Percentiles rank a stretch among this genome's conserved stretches.
Conservation (phyloP, 2,113 vertebrate species). For the Pluvialis apricaria region DNA sequence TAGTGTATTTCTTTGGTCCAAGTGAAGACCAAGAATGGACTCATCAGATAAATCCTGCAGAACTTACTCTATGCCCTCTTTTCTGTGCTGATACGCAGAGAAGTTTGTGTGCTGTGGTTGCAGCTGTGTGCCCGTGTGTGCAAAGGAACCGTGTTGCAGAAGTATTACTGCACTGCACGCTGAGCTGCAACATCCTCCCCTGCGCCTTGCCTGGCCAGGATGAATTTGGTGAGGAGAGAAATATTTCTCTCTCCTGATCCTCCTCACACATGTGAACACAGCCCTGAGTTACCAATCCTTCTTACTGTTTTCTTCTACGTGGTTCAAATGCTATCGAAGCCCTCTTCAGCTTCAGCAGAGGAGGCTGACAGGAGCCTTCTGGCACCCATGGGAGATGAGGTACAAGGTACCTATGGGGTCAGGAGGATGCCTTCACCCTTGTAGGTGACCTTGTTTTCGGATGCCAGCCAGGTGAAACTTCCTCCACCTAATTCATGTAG, state of each 20-base stretch:
- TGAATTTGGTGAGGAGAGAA: not conserved
- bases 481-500: not conserved
- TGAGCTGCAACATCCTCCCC: not conserved
- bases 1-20: not conserved
- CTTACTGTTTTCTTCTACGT: not conserved
- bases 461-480: not conserved
- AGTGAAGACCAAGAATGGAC: not conserved
- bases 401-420: too few relatives aligned
- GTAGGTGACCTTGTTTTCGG: not conserved
- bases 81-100: accelerated
- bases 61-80: not conserved
- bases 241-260: not conserved
- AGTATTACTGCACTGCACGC: accelerated
- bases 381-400: not conserved
- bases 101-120: not conserved
- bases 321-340: not conserved
- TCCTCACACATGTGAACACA: not conserved
- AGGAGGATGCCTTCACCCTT: not conserved
- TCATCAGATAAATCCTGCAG: not conserved
- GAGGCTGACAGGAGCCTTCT: not conserved
- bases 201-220: not conserved
- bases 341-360: not conserved
- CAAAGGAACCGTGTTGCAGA: not conserved
- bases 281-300: not conserved
- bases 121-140: not conserved